Evolutionary conservation across 2,797 vertebrate species (phyloP), one percentile per base, ranked within the genome.

Genomic region (Acanthiza pusilla): DNA sequence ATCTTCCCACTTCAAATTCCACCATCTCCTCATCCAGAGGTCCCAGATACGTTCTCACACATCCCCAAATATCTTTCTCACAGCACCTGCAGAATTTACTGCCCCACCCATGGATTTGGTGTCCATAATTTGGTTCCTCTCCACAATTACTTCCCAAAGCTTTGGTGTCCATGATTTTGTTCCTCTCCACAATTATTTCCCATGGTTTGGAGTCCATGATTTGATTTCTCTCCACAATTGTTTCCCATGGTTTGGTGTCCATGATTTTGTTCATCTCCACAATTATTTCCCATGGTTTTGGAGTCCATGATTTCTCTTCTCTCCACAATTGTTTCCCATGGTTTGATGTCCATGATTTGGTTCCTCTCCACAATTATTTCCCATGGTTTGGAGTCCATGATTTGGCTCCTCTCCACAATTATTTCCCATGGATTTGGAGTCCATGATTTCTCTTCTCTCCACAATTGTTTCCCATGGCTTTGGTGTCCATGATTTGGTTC

Each of bases 81-180:
- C 51, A 15, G 26, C 11, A 17, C 11, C 7, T 20, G 16, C 29
- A 42, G 40, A 53, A 9, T 51, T 51, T 21, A 5, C 38, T 53
- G 54, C 15, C 10, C 34, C 45, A 12, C 17, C 15, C 1, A 0
- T n/a, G 34, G 9, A n/a, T 53, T 53, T 14, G 8, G 4, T 34
- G 20, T 22, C 50, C 11, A 7, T 4, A 1, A 26, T 20, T 11
- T 45, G 22, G 1, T 3, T 60, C 15, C 34, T 63, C 32, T 62
- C 48, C 1, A 1, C 16, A 11, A 2, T 9, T 27, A 4, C 38
- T 67, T 65, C 21, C 47, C 15, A 38, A 29, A 8, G 1, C 0
- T 73, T 73, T 36, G 13, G 0, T 40, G 3, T n/a, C 54, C 20
- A 23, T 7, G 2, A 4, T 25, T 5, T 30, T 0, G 0, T 0